These are phyloP conservation scores for Nasonia vitripennis DNA, from an alignment of 1,140 invertebrate species.

Conservation along the genomic window DNA sequence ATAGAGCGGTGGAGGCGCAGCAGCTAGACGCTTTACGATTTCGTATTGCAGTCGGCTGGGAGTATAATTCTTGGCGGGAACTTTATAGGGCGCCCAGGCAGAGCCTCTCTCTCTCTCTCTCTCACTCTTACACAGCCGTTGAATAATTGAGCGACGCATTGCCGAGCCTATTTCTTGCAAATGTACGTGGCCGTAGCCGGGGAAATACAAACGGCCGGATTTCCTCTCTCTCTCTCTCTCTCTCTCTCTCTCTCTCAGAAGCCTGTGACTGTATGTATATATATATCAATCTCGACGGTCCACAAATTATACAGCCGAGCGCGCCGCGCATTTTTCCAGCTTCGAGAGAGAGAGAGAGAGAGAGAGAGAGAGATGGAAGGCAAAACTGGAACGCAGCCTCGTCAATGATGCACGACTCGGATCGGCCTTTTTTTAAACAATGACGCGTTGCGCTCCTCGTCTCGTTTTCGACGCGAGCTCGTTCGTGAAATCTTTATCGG, in stretches of 20 bases:
- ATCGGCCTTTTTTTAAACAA: slow-evolving; percentile 1
- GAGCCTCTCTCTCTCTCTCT: slow-evolving; percentile 1
- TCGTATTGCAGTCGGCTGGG: slow-evolving; percentile 34
- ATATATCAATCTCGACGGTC: slow-evolving; percentile 36
- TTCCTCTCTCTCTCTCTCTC: background rate
- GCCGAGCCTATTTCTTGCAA: slow-evolving; percentile 22
- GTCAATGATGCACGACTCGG: slow-evolving; percentile 10
- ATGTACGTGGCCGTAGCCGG: slow-evolving; percentile 7
- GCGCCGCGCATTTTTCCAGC: slow-evolving; percentile 6
- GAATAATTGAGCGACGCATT: slow-evolving; percentile 43
- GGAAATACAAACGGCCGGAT: slow-evolving; percentile 45
- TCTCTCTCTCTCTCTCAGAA: background rate
- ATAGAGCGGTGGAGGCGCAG: slow-evolving; percentile 26
- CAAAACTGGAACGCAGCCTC: background rate
- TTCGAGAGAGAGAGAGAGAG: background rate
- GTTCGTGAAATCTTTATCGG: slow-evolving; percentile 12
- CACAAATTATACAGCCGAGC: slow-evolving; percentile 26
- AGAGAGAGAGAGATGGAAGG: background rate
- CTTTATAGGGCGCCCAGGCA: slow-evolving; percentile 32
- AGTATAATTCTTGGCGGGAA: slow-evolving; percentile 48
- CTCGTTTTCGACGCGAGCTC: background rate
- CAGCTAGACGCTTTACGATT: slow-evolving; percentile 39
- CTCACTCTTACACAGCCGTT: background rate
- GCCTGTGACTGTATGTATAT: background rate
- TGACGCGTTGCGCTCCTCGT: background rate